Conservation (phyloP, 2,797 vertebrate genomes). For the Loriculus beryllinus region DNA sequence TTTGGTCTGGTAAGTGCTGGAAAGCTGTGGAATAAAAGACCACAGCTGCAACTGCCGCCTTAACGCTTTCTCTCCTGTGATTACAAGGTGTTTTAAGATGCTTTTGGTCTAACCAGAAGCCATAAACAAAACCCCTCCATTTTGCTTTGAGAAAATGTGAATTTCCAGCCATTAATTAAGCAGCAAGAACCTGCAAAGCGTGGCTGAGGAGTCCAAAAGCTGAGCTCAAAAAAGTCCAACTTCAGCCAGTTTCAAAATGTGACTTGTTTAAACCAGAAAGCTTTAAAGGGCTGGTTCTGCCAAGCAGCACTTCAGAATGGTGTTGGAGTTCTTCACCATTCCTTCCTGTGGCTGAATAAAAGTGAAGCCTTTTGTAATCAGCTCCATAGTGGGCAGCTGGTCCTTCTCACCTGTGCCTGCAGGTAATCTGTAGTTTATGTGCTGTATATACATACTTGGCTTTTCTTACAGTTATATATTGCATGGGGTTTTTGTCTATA, state of each 20-base stretch:
- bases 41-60: not conserved
- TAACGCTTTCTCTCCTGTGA: not conserved
- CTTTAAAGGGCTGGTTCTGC: not conserved
- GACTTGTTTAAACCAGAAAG: not conserved
- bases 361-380: not conserved
- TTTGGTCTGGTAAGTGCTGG: not conserved
- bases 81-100: not conserved
- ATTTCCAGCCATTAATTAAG: not conserved
- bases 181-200: not conserved
- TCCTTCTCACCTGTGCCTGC: not conserved
- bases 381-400: not conserved
- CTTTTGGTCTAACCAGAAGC: not conserved
- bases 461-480: not conserved
- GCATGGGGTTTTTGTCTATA: rapidly evolving
- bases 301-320: not conserved
- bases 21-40: not conserved
- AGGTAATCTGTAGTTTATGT: not conserved
- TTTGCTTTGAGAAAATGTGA: not conserved
- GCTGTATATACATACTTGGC: not conserved
- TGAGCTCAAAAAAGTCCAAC: not conserved
- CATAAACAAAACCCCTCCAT: not conserved
- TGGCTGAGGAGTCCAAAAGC: not conserved
- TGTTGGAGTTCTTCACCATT: rapidly evolving
- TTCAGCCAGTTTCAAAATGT: not conserved
- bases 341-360: not conserved